Base-by-base conservation (phyloP, 2,113 vertebrate genomes). In the Coregonus clupeaformis region DNA sequence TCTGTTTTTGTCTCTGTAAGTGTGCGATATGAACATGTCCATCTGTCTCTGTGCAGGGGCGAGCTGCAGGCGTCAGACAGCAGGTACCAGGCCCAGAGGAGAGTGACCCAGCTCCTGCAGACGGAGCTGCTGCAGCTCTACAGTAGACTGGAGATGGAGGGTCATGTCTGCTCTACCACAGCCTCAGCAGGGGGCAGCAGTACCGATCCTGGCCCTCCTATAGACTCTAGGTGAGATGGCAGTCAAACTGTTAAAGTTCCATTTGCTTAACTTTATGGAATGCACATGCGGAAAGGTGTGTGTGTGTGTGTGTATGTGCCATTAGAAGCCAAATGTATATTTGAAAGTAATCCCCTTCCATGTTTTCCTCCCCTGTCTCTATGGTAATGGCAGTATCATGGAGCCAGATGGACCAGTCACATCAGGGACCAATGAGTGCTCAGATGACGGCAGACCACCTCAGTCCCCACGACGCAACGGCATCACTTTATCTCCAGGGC, bases 61-160 rank as follows among this genome's bases (percentile, higher is more conserved):
- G 96, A 98, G 88, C 89, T 97, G 77, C 94, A 97, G 87, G 96
- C 96, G 0, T 96, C 96, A 0, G 96, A 99, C 87, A 94, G 94
- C 91, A 94, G 95, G 80, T 97, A 97, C 82, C 94, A 91, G 67
- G 93, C 94, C 27, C 98, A 99, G 89, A 96, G 95, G 49, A 93
- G 91, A 81, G 91, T 98, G 79, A 94, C 95, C 2, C 96, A 96
- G 84, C 90, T 91, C 24, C 95, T 98, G 75, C 96, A 99, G 87
- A 82, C 94, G 60, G 94, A 99, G 89, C 95, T 99, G 81, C 88
- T 98, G 80, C 93, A 96, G 82, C 92, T 99, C n/a, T 96, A 98
- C 81, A 94, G 97, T 83, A 89, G 92, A 20, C 82, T 98, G 84
- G 96, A 97, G 89, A 96, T 92, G 72, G 94, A 94, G 62, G 89